Conservation (phyloP, 2,888 invertebrate genomes). For the Anoncus sp. region DNA sequence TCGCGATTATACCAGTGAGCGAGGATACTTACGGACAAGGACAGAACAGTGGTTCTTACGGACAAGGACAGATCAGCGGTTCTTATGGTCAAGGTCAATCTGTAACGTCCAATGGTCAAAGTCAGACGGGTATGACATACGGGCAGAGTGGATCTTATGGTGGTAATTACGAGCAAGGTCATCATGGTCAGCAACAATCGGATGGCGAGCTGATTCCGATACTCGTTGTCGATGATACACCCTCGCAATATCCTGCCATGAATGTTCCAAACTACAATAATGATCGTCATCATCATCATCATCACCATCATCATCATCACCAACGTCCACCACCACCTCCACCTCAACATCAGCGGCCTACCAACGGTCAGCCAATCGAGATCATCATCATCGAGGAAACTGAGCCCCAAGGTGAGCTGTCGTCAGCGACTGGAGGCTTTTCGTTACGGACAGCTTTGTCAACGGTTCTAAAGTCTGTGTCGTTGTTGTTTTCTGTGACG, state of each 20-base stretch:
- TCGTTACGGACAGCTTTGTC: slow-evolving; percentile 10
- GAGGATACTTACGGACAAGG: background rate
- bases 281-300: slow-evolving; percentile 55
- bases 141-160: slow-evolving; percentile 33
- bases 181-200: slow-evolving; percentile 19
- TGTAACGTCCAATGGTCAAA: slow-evolving; percentile 17
- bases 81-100: slow-evolving; percentile 9
- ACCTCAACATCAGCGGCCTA: slow-evolving; percentile 43
- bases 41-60: slow-evolving; percentile 30
- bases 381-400: slow-evolving; percentile 73
- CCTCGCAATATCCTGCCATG: slow-evolving; percentile 23
- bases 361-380: slow-evolving; percentile 62
- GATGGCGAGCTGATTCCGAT: slow-evolving; percentile 55
- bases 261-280: slow-evolving; percentile 46
- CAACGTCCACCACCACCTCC: slow-evolving; percentile 45
- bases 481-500: slow-evolving; percentile 30
- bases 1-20: slow-evolving; percentile 46
- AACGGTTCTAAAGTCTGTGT: slow-evolving; percentile 14
- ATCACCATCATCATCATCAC: slow-evolving; percentile 56
- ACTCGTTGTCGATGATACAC: slow-evolving; percentile 51
- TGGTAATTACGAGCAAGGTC: slow-evolving; percentile 18
- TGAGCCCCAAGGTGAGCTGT: slow-evolving; percentile 66
- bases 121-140: slow-evolving; percentile 21
- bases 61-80: slow-evolving; percentile 29
- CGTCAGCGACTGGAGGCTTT: slow-evolving; percentile 45